Evolutionary conservation across 2,113 vertebrate species (phyloP).

Genomic region (Poecilia latipinna): DNA sequence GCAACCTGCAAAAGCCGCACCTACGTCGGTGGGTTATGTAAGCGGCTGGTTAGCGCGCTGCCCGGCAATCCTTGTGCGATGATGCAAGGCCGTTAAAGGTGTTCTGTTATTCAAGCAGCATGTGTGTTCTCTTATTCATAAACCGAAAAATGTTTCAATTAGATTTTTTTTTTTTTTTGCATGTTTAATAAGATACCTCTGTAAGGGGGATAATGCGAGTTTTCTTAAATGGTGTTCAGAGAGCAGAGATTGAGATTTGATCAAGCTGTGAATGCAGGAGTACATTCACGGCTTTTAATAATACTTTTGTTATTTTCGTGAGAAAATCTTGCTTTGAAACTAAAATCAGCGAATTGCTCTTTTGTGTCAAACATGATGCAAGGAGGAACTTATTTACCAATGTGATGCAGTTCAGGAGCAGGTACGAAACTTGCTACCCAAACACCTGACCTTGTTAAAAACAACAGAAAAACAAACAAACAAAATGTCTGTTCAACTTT

Average conservation of each 20-base stretch:
- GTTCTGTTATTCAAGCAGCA: conserved; percentile 39
- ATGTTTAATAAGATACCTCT: conserved; percentile 53
- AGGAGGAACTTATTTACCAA: too few species aligned
- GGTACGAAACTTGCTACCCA: too few species aligned
- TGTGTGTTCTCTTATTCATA: conserved; percentile 63
- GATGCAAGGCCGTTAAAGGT: conserved; percentile 44
- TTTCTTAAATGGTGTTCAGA: conserved; percentile 39
- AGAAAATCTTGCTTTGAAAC: not conserved
- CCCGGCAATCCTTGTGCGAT: conserved; percentile 40
- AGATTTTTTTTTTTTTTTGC: conserved; percentile 43
- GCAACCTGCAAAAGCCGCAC: conserved; percentile 62
- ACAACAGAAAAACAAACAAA: too few species aligned
- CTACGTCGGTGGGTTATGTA: conserved; percentile 59
- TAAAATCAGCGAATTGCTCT: too few species aligned
- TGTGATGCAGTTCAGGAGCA: too few species aligned
- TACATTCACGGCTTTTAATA: not conserved
- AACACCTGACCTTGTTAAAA: too few species aligned
- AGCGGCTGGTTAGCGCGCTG: conserved; percentile 20
- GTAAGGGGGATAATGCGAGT: conserved; percentile 19
- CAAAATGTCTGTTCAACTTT: too few species aligned
- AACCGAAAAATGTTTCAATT: conserved; percentile 62
- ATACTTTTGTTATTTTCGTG: not conserved
- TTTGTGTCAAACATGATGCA: too few species aligned
- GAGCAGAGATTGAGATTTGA: conserved; percentile 34
- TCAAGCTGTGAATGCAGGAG: conserved; percentile 22